Base-by-base conservation (phyloP, 2,888 invertebrate species). In the Synergus japonicus region DNA sequence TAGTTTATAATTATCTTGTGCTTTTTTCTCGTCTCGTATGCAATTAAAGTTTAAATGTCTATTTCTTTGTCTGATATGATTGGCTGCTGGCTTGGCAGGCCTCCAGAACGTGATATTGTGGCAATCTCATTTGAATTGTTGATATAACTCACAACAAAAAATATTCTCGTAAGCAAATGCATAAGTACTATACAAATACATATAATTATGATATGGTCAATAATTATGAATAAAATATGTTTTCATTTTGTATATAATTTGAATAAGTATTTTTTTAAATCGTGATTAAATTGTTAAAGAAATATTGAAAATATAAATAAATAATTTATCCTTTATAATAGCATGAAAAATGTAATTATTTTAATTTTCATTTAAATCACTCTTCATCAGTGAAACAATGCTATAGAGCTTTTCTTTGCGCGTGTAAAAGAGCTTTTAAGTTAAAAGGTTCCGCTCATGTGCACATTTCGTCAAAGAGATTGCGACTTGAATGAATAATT, bases 61-160 rank as follows among this genome's bases (percentile, higher is more conserved):
- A n/a, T 22, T 76, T 81, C 84, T 87, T 84, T 85, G 83, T 37
- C 37, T 37, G 5, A 37, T 37, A 91, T 91, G 83, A 91, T 91
- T 90, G 91, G 91, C 86, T 86, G 85, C 79, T 58, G 81, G 77
- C 69, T 82, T 83, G 90, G 88, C 91, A 91, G 90, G 90, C 90
- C 91, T 91, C 90, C 91, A 84, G 86, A 86, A 90, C 91, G 91
- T 91, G 91, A 91, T 92, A 90, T 91, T 91, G 90, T 91, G 82
- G 88, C 91, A 91, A 91, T 90, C 89, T 86, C 80, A 91, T 91
- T 91, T 89, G 90, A 90, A 92, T 90, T 91, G 89, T 89, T 91
- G 91, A 91, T 91, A 78, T 63, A 65, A 80, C 82, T 77, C 69
- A 78, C 78, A 77, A 82, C 78, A 79, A 81, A 82, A 82, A 83